Evolutionary conservation across 64 coral and sea anemone species (phyloP).

Genomic region (Pachyseris speciosa): DNA sequence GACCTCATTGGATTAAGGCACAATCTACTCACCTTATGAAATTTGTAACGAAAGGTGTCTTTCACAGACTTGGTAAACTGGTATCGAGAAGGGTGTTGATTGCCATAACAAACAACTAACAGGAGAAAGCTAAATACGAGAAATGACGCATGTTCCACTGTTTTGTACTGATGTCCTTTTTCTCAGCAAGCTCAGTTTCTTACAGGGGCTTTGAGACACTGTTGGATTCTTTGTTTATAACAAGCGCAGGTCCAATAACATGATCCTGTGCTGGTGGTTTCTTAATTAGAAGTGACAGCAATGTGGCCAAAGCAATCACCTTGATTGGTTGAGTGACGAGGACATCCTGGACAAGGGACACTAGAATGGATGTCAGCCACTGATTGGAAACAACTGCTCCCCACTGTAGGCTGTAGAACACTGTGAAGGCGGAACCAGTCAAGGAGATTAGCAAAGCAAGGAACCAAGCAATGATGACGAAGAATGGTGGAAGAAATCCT

Average conservation of each 20-base stretch:
- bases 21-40: too few relatives aligned
- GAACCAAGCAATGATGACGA: background rate
- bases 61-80: conserved; percentile 4
- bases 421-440: background rate
- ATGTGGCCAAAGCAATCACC: background rate
- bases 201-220: background rate
- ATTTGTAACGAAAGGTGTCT: conserved; percentile 7
- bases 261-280: conserved; percentile 17
- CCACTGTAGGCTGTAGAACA: conserved; percentile 18
- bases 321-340: too few relatives aligned
- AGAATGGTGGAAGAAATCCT: conserved; percentile 11
- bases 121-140: conserved; percentile 19
- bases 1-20: too few relatives aligned
- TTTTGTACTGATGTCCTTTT: background rate
- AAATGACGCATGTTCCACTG: conserved; percentile 30
- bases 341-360: too few relatives aligned
- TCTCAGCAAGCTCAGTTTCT: background rate
- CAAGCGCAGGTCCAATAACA: background rate
- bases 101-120: conserved; percentile 49
- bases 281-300: conserved; percentile 24
- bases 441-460: conserved; percentile 8
- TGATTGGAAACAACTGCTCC: conserved; percentile 26
- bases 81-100: conserved; percentile 16
- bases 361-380: too few relatives aligned
- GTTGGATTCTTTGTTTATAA: too few relatives aligned